These are phyloP conservation scores for Sisor rabdophorus DNA, from an alignment of 2,113 vertebrate genomes.

Conservation along the genomic window DNA sequence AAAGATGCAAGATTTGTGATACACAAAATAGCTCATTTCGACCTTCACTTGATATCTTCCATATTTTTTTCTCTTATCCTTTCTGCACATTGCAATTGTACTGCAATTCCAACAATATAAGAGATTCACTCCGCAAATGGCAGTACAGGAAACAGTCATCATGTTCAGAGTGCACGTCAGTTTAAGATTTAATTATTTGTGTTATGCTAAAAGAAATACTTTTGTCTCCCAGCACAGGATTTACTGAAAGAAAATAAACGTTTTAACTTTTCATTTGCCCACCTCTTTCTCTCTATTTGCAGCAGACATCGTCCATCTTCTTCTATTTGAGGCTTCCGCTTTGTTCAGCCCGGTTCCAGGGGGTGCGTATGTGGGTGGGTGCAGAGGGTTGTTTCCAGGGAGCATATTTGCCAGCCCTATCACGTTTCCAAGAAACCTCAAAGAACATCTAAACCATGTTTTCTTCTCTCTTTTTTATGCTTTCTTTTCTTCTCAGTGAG, in stretches of 20 bases:
- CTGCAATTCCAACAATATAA: background rate
- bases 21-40: background rate
- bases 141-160: background rate
- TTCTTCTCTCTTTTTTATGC: slow-evolving; percentile 18
- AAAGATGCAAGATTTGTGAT: background rate
- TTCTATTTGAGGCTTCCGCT: slow-evolving; percentile 39
- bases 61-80: background rate
- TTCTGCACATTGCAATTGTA: background rate
- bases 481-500: slow-evolving; percentile 11
- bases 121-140: background rate
- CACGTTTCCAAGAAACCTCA: slow-evolving; percentile 52
- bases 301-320: slow-evolving; percentile 41
- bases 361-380: slow-evolving; percentile 6
- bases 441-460: slow-evolving; percentile 54
- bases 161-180: background rate
- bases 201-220: background rate
- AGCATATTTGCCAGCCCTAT: slow-evolving; percentile 54
- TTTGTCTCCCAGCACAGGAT: background rate
- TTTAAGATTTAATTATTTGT: background rate
- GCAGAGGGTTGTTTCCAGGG: slow-evolving; percentile 24
- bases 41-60: background rate
- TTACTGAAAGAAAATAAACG: slow-evolving; percentile 2
- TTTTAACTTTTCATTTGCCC: background rate
- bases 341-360: slow-evolving; percentile 42
- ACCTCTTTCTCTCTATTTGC: slow-evolving; percentile 31